A percentile compares a stretch with the other conserved stretches of the same genome.
Evolutionary conservation across 2,113 vertebrate genomes (phyloP).

Genomic region (Edolisoma coerulescens): DNA sequence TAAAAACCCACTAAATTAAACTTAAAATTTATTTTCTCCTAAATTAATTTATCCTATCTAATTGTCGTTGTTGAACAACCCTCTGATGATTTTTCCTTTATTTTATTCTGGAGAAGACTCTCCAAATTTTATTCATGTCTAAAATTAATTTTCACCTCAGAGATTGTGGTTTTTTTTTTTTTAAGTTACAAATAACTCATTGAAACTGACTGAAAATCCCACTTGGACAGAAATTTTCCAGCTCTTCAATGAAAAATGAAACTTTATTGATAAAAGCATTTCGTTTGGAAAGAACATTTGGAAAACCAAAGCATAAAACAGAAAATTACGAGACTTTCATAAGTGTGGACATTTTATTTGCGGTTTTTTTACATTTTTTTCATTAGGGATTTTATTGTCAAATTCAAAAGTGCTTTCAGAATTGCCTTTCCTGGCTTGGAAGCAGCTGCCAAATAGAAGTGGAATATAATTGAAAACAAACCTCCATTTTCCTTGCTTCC

Average conservation of each 20-base stretch:
- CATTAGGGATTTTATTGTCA: background rate
- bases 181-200: background rate
- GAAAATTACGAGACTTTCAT: background rate
- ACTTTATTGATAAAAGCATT: background rate
- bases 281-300: background rate
- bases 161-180: background rate
- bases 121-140: background rate
- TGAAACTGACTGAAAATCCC: background rate
- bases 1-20: background rate
- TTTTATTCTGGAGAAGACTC: background rate
- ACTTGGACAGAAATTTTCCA: background rate
- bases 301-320: background rate
- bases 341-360: background rate
- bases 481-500: background rate
- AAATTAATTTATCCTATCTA: background rate
- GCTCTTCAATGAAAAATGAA: background rate
- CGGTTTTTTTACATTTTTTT: background rate
- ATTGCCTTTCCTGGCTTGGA: background rate
- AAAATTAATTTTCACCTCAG: background rate
- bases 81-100: background rate
- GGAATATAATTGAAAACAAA: background rate
- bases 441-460: background rate
- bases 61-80: background rate
- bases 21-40: background rate
- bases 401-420: background rate